Base-by-base conservation (phyloP, 35 echinoderm and acorn worm genomes). In the Anneissia japonica region DNA sequence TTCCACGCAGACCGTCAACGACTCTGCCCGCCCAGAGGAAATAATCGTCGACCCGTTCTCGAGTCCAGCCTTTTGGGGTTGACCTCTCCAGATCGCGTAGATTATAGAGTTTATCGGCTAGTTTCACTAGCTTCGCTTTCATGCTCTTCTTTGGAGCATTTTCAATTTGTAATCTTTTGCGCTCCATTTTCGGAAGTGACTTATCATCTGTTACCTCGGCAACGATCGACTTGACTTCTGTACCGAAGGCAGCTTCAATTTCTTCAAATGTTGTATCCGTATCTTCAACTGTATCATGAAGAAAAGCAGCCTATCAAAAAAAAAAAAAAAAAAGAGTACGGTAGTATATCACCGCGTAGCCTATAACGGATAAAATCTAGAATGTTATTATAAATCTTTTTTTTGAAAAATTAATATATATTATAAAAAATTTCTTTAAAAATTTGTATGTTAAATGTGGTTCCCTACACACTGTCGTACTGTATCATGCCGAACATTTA, bases 151-250 rank as follows among this genome's bases (percentile, higher is more conserved):
- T 89, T 1, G 95, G 83, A 12, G 95, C 91, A 38, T 97, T 85
- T 38, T 91, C 82, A 14, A 97, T 89, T 86, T 97, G 95, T 0
- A 92, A 88, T 6, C 91, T 82, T 74, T 97, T 93, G 1, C 91
- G 75, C 72, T 91, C 91, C 89, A 91, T 90, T 79, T 90, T 93
- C n/a, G 85, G 91, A 17, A 97, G 79, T 34, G 95, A 90, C 76
- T 97, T 97, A 83, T 97, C 91, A 55, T 97, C 95, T 11, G 95
- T 97, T 40, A 97, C 95, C 55, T 97, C 95, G 21, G 91, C 95
- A 12, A 97, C 95, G 34, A 97, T 91, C 78, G 90, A 89, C 16
- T 91, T 79, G 0, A 97, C 91, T 40, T 90, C 88, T 83, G 91
- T 92, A 16, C 95, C 95, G 77, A 97, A 97, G 31, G 88, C 85